A percentile compares a stretch with the other conserved stretches of the same genome.
Evolutionary conservation across 2,797 vertebrate genomes (phyloP).

Genomic region (Sarcophilus harrisii): DNA sequence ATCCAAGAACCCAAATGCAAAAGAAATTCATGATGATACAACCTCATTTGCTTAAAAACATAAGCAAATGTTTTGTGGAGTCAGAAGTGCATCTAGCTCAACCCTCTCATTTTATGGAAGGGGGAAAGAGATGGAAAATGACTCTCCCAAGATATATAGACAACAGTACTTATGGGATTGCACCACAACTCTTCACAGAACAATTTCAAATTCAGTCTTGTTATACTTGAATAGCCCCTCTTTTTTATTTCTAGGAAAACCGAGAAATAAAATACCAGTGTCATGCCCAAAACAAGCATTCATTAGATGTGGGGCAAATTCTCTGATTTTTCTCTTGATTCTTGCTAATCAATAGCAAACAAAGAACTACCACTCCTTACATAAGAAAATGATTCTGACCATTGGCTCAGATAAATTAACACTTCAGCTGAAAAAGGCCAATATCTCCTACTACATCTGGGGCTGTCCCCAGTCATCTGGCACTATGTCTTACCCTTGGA

Average conservation of each 20-base stretch:
- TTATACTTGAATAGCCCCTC: neutral
- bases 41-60: neutral
- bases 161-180: neutral
- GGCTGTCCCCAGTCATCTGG: neutral
- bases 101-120: neutral
- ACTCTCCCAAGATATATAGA: neutral
- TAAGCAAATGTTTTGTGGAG: neutral
- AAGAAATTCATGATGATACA: neutral
- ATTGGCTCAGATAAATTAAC: neutral
- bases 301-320: neutral
- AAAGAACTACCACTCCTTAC: neutral
- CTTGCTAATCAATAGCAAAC: neutral
- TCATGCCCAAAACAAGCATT: neutral
- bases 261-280: neutral
- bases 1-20: conserved; percentile 15
- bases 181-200: neutral
- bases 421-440: neutral
- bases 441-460: neutral
- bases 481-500: neutral
- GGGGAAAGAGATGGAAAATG: neutral
- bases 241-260: neutral
- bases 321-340: neutral
- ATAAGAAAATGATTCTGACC: neutral
- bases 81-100: neutral
- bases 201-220: neutral